Percentiles rank a stretch among this genome's conserved stretches.
Evolutionary conservation across 2,113 vertebrate genomes (phyloP).

Genomic region (Brachyhypopomus gauderio): DNA sequence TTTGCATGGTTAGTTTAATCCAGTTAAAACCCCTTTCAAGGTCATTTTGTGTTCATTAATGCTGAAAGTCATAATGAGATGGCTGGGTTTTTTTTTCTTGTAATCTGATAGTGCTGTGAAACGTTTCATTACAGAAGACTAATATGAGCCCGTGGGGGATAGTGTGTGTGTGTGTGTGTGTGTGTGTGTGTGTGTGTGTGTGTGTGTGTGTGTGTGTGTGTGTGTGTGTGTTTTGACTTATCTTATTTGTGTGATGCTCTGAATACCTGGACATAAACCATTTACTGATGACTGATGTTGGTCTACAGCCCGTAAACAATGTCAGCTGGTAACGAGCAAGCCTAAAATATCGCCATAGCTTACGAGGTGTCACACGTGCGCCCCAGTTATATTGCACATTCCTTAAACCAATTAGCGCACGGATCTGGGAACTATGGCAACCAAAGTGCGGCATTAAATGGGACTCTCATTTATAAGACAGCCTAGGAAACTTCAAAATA

Average conservation of each 20-base stretch:
- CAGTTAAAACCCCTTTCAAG: neutral
- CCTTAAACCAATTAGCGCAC: conserved; percentile 56
- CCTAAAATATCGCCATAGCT: conserved; percentile 7
- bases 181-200: neutral
- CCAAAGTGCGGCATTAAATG: conserved; percentile 50
- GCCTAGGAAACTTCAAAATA: conserved; percentile 10
- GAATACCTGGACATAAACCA: conserved; percentile 3
- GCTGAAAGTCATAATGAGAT: neutral
- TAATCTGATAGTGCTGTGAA: neutral
- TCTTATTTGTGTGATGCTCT: neutral
- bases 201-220: neutral
- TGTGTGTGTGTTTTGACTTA: neutral
- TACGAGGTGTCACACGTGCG: neutral
- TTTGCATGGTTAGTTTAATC: neutral
- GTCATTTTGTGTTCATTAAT: neutral
- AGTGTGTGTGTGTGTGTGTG: conserved; percentile 9
- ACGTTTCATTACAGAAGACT: neutral
- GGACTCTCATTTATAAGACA: conserved; percentile 40
- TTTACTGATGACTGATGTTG: conserved; percentile 2
- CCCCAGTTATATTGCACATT: conserved; percentile 44
- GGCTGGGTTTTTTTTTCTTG: neutral
- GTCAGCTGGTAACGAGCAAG: conserved; percentile 15
- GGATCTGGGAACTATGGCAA: conserved; percentile 58
- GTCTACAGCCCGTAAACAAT: neutral
- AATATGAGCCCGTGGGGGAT: neutral